These are phyloP conservation scores for Steinernema scapterisci DNA, from an alignment of 2,888 invertebrate genomes.

Conservation along the genomic window DNA sequence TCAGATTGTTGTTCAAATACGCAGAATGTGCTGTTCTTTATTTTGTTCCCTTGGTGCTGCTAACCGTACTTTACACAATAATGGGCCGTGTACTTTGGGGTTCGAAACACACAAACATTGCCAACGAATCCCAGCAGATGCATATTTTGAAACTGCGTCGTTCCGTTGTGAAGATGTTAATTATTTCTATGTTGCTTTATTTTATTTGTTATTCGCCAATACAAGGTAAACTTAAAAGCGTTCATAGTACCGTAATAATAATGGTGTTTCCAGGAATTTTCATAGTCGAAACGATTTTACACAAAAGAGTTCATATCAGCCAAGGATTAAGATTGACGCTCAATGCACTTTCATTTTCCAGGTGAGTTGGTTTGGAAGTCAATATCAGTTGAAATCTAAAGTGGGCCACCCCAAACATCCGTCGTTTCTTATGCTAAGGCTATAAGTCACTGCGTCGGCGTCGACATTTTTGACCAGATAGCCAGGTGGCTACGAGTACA, in stretches of 20 bases:
- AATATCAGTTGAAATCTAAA: no score
- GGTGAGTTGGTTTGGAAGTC: slow-evolving; percentile 36
- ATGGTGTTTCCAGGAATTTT: slow-evolving; percentile 49
- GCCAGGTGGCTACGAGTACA: no score
- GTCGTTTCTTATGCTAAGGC: no score
- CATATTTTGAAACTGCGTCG: slow-evolving; percentile 59
- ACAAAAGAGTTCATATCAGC: slow-evolving; percentile 44
- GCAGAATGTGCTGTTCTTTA: slow-evolving; percentile 53
- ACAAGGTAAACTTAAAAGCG: slow-evolving; percentile 53
- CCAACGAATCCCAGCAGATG: slow-evolving; percentile 51
- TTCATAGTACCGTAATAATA: no score
- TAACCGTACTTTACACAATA: slow-evolving; percentile 53
- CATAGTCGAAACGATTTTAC: slow-evolving; percentile 45
- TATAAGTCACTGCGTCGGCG: no score
- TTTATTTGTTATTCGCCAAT: slow-evolving; percentile 70
- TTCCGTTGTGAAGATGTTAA: slow-evolving; percentile 70
- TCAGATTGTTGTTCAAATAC: slow-evolving; percentile 52
- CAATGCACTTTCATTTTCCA: slow-evolving; percentile 51
- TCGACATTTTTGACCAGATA: no score
- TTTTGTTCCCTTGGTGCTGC: slow-evolving; percentile 52
- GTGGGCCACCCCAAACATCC: no score
- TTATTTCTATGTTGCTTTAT: slow-evolving; percentile 69
- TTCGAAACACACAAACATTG: slow-evolving; percentile 47
- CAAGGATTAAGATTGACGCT: slow-evolving; percentile 49
- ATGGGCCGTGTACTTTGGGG: slow-evolving; percentile 47